Evolutionary conservation across 2,888 invertebrate genomes (phyloP).

Genomic region (Ormyrus labotus): DNA sequence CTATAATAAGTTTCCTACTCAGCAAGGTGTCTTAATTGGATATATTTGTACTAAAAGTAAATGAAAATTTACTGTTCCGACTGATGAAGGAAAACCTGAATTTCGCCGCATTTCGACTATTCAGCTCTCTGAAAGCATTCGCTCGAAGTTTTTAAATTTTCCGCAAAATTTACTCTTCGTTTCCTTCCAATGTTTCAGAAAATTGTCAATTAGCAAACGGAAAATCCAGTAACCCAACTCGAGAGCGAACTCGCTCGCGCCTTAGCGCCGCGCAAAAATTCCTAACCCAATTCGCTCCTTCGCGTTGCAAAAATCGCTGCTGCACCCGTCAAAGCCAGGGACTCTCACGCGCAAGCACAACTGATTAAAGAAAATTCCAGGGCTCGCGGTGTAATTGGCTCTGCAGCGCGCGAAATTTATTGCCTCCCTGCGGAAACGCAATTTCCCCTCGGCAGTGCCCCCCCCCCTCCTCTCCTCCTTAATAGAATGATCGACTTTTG

Average conservation of each 20-base stretch:
- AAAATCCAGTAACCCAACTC: background rate
- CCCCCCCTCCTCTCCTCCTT: background rate
- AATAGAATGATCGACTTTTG: constrained; percentile 52
- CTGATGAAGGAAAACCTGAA: too few relatives aligned
- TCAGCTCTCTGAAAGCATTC: too few relatives aligned
- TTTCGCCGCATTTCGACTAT: too few relatives aligned
- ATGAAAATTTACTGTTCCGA: too few relatives aligned
- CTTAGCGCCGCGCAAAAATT: background rate
- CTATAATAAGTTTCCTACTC: too few relatives aligned
- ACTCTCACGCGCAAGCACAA: background rate
- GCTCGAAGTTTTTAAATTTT: too few relatives aligned
- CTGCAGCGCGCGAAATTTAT: constrained; percentile 33
- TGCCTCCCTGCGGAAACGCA: constrained; percentile 44
- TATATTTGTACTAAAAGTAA: too few relatives aligned
- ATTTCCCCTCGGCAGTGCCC: background rate
- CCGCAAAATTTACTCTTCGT: background rate
- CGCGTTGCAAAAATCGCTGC: background rate
- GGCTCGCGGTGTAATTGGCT: constrained; percentile 32
- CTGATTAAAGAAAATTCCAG: constrained; percentile 39
- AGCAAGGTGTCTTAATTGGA: too few relatives aligned
- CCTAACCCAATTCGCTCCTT: too few relatives aligned
- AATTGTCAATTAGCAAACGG: too few relatives aligned
- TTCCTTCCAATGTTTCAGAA: background rate
- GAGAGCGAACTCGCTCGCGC: constrained; percentile 5
- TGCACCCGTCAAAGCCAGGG: background rate